Percentiles rank a stretch among this genome's conserved stretches.
These are phyloP conservation scores for Gerris buenoi DNA, from an alignment of 1,140 invertebrate species.

Conservation along the genomic window DNA sequence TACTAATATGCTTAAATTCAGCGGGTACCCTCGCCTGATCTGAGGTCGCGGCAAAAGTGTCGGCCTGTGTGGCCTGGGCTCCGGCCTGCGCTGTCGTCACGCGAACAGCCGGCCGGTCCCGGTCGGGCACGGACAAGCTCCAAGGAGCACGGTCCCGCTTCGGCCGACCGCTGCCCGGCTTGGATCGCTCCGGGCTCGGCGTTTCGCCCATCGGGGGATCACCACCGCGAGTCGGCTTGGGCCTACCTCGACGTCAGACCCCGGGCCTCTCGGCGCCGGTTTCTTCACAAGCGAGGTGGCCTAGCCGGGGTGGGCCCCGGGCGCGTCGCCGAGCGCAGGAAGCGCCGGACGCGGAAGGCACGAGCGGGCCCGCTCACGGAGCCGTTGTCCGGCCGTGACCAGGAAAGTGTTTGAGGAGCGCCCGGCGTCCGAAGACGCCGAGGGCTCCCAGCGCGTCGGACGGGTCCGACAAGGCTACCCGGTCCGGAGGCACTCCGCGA, in stretches of 20 bases:
- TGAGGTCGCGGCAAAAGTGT: slow-evolving; percentile 37
- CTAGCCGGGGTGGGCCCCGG: not conserved
- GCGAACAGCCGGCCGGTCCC: too few relatives aligned
- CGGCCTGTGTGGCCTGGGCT: not conserved
- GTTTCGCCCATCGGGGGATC: slow-evolving; percentile 1
- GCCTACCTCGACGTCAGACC: slow-evolving; percentile 21
- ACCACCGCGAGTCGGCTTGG: not conserved
- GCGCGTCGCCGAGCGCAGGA: slow-evolving; percentile 11
- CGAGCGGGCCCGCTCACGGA: not conserved
- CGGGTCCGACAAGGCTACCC: not conserved
- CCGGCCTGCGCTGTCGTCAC: too few relatives aligned
- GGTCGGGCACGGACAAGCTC: not conserved
- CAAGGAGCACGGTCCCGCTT: not conserved
- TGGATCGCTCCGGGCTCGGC: not conserved
- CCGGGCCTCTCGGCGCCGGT: slow-evolving; percentile 35
- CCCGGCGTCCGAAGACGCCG: too few relatives aligned
- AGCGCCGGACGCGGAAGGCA: slow-evolving; percentile 2
- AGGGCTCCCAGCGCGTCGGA: not conserved
- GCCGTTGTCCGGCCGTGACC: not conserved
- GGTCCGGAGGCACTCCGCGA: not conserved
- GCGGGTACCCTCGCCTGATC: slow-evolving; percentile 56
- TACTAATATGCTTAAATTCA: slow-evolving; percentile 79
- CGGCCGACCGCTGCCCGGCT: not conserved
- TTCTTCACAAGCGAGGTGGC: slow-evolving; percentile 3
- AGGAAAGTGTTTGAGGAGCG: not conserved